Evolutionary conservation across 2,888 invertebrate genomes (phyloP).

Genomic region (Archips xylosteana): DNA sequence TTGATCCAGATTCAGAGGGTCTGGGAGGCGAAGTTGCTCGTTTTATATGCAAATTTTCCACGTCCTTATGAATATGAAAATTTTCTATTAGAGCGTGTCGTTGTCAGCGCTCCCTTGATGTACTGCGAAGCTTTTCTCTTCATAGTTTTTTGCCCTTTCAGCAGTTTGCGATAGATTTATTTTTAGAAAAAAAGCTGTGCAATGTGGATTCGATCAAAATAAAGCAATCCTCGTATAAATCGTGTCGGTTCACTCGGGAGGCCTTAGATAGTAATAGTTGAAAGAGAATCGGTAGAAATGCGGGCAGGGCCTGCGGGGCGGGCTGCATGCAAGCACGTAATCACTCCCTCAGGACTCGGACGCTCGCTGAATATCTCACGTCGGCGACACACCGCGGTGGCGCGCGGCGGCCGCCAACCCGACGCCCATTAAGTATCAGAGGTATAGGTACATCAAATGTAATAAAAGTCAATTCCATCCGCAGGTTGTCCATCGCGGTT

Average conservation of each 20-base stretch:
- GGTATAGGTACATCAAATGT: neutral
- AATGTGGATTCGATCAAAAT: neutral
- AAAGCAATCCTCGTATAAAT: constrained; percentile 9
- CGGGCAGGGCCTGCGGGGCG: constrained; percentile 46
- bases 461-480: neutral
- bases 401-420: constrained; percentile 16
- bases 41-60: constrained; percentile 84
- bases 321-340: constrained; percentile 66
- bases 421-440: neutral
- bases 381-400: constrained; percentile 49
- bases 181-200: constrained; percentile 6
- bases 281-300: constrained; percentile 46
- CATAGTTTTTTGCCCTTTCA: constrained; percentile 65
- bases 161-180: constrained; percentile 58
- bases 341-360: constrained; percentile 62
- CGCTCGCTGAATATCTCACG: constrained; percentile 65
- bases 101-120: constrained; percentile 79
- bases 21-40: constrained; percentile 75
- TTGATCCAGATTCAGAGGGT: constrained; percentile 63
- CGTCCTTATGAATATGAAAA: constrained; percentile 86
- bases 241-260: constrained; percentile 41
- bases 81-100: constrained; percentile 85
- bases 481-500: too few species aligned
- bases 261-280: constrained; percentile 42
- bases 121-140: constrained; percentile 65